Base-by-base conservation (phyloP, 2,113 vertebrate species). In the Dicrurus megarhynchus region DNA sequence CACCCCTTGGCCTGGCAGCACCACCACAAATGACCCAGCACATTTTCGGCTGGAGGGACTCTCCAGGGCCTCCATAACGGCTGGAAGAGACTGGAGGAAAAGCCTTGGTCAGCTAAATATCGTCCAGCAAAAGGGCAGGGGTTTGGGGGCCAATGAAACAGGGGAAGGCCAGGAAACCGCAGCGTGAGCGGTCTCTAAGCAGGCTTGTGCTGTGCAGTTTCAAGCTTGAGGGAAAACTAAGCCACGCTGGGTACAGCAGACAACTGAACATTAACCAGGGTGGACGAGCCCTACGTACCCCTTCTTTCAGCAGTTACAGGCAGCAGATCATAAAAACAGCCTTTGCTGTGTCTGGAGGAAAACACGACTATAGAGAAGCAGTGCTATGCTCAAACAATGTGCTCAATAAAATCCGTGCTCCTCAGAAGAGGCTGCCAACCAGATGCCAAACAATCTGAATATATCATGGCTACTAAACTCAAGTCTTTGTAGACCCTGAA, bases 191-290 rank as follows among this genome's bases (percentile, higher is more conserved):
- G 33, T 15, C 78, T 76, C 63, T 44, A 9, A 73, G 50, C 26
- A 53, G 53, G 33, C 14, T 46, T 20, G 53, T 19, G 55, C 69
- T 24, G 28, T 27, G 47, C 56, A 20, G 0, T 32, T 47, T 73
- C 82, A 74, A 39, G 26, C 63, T 23, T 10, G 57, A 61, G 57
- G 37, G 70, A 71, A 37, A 64, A 16, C 21, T 15, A 37, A 86
- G 20, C 46, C 42, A 4, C 10, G 0, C 1, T 7, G n/a, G 56
- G 59, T 10, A 13, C 6, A 19, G 64, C 56, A 46, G 33, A 41
- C 37, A 52, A 16, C 60, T 13, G 28, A 23, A 16, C 28, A 39
- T 37, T 5, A 33, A 4, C 10, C 26, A 16, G 65, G 37, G 13
- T 24, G 27, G 21, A 19, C 9, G 7, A 60, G 16, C 23, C n/a